Base-by-base conservation (phyloP, 2,888 invertebrate genomes). In the Sminthurides aquaticus region DNA sequence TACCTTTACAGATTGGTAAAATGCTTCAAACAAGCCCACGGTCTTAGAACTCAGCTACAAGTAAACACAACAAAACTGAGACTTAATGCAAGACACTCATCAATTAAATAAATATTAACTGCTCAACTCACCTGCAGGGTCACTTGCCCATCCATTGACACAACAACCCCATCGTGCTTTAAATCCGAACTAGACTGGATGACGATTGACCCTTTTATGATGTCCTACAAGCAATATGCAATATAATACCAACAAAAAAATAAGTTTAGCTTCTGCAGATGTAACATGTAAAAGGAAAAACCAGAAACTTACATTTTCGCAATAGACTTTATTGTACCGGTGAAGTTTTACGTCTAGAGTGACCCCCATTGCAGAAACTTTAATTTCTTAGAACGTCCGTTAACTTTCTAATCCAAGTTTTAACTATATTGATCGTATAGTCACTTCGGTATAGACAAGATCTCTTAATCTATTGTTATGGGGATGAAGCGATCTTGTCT, bases 1-100 rank as follows among this genome's bases (percentile, higher is more conserved):
- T 76, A 91, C 91, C 84, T 94, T 95, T 0, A 95, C 87, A 15
- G 91, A 93, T 78, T 92, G 95, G 75, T 93, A 94, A 78, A 97
- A 94, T 1, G 96, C 91, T 77, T 97, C 96, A 77, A 97, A 88
- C 62, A 95, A 87, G 11, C 95, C 95, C 57, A 91, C 89, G 80
- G 90, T 93, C 79, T 95, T 96, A 18, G 89, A 87, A 78, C 92
- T 94, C 20, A 94, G 81, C 79, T 70, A 55, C 24, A 62, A 49
- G 27, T 26, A 60, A 49, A 58, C n/a, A n/a, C n/a, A n/a, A n/a
- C n/a, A 24, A 57, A 3, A 26, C 2, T 29, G 20, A 60, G 28
- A 52, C 26, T 20, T 52, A 56, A n/a, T 29, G n/a, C 29, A 26
- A 11, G 3, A 20, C 5, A 18, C 11, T 3, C 20, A 48, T 25